These are phyloP conservation scores for Cyclina sinensis DNA, from an alignment of 1,140 invertebrate genomes.

Conservation along the genomic window DNA sequence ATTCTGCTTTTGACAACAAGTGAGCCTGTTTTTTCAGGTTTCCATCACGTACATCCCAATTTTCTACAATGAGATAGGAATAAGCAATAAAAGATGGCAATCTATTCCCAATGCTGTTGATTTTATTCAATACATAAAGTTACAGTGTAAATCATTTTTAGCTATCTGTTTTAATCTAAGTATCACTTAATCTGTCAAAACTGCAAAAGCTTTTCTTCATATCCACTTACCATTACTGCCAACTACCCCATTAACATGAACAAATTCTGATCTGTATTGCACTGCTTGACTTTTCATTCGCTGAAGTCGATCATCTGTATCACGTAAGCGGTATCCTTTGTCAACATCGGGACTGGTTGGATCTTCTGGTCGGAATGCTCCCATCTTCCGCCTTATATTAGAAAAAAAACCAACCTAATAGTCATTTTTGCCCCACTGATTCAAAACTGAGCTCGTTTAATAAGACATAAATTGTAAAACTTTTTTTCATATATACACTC, in stretches of 20 bases:
- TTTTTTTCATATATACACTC: too few relatives aligned
- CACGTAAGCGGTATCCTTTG: constrained; percentile 93
- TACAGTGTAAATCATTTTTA: too few relatives aligned
- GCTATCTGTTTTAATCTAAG: too few relatives aligned
- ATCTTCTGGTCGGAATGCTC: constrained; percentile 92
- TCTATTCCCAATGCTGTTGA: too few relatives aligned
- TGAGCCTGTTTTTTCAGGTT: constrained; percentile 83
- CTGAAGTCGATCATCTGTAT: constrained; percentile 98
- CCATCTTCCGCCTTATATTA: constrained; percentile 91
- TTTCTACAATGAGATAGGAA: constrained; percentile 76
- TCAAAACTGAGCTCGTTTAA: too few relatives aligned
- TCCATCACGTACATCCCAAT: constrained; percentile 83
- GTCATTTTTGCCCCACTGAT: too few relatives aligned
- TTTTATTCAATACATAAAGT: too few relatives aligned
- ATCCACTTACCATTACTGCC: constrained; percentile 46
- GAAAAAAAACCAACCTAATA: constrained; percentile 53
- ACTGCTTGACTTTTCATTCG: constrained; percentile 89
- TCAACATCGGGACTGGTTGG: constrained; percentile 87
- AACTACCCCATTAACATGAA: constrained; percentile 39
- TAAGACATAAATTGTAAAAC: too few relatives aligned
- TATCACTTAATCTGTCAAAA: too few relatives aligned
- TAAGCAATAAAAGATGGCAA: too few relatives aligned
- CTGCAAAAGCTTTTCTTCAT: too few relatives aligned
- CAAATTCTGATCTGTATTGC: constrained; percentile 18
- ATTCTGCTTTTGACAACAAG: constrained; percentile 83